Evolutionary conservation across 1,140 invertebrate species (phyloP).

Genomic region (Mercenaria mercenaria): DNA sequence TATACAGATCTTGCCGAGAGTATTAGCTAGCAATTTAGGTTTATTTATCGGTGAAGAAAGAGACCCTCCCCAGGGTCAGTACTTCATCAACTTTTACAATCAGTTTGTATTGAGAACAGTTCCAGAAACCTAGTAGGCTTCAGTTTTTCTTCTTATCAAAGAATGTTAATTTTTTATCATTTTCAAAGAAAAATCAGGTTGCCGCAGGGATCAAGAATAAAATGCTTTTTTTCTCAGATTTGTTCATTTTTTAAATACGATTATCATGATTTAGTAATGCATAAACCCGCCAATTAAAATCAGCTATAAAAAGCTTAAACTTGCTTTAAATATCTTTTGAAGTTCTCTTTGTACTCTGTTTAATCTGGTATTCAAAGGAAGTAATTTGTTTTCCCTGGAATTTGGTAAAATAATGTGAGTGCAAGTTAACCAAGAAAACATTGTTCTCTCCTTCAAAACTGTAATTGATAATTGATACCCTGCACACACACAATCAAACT

Average conservation of each 20-base stretch:
- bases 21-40: not conserved
- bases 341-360: not conserved
- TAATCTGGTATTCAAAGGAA: not conserved
- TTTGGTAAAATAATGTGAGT: not conserved
- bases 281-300: slow-evolving; percentile 13
- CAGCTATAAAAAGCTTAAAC: not conserved
- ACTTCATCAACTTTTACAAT: slow-evolving; percentile 1
- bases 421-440: not conserved
- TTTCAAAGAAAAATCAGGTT: not conserved
- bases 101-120: not conserved
- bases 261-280: not conserved
- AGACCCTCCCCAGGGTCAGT: not conserved
- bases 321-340: slow-evolving; percentile 13
- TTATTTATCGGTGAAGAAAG: not conserved
- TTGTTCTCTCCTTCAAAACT: not conserved
- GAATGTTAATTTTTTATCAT: not conserved
- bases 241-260: not conserved
- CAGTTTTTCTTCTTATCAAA: slow-evolving; percentile 10
- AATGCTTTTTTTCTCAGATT: not conserved
- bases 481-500: not conserved
- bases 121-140: no score
- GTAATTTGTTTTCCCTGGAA: not conserved
- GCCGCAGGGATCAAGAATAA: not conserved
- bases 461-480: not conserved
- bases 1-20: not conserved